Evolutionary conservation across 1,140 invertebrate species (phyloP), one percentile per base, ranked within the genome.

Genomic region (Drosophila ananassae): DNA sequence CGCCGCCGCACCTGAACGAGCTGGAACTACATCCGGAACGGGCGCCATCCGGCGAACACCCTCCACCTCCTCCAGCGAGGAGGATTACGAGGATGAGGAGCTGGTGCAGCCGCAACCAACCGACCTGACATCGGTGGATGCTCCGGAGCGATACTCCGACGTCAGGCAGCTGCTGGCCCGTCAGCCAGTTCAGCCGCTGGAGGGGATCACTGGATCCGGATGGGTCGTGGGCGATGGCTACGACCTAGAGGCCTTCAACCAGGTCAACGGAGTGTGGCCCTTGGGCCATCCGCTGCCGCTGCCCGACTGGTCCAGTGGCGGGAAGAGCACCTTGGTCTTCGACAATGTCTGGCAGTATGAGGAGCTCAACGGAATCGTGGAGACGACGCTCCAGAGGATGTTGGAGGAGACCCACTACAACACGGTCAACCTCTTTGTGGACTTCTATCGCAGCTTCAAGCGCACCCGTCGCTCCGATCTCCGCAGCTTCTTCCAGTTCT

Each of bases 321-420:
- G 73, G 51, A 85, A 92, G 76, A 92, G 91, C 79, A 93, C 90
- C 90, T 94, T 92, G 30, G n/a, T 74, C 60, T 73, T 92, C 30
- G 91, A 92, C 37, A 91, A 90, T 2, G 90, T 96, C 69, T 94
- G 94, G 92, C 93, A 95, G 67, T 98, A 97, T 93, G 96, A 97
- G 93, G 94, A 96, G 84, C 93, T 97, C 79, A 95, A 95, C 76
- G 94, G 95, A 28, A 93, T 94, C 66, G 94, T 97, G 90, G 96
- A 97, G 92, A 93, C 94, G 56, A 93, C 95, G 77, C 94, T 97
- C 63, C 95, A 96, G 89, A 94, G 94, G 54, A 93, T 98, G 80
- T 93, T 97, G 78, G 94, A 95, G 77, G 94, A 95, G 77, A 97
- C 93, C 93, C 96, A 95, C 92, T 98, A 98, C 91, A 96, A 98